Base-by-base conservation (phyloP, 2,888 invertebrate genomes). In the Luffia ferchaultella region DNA sequence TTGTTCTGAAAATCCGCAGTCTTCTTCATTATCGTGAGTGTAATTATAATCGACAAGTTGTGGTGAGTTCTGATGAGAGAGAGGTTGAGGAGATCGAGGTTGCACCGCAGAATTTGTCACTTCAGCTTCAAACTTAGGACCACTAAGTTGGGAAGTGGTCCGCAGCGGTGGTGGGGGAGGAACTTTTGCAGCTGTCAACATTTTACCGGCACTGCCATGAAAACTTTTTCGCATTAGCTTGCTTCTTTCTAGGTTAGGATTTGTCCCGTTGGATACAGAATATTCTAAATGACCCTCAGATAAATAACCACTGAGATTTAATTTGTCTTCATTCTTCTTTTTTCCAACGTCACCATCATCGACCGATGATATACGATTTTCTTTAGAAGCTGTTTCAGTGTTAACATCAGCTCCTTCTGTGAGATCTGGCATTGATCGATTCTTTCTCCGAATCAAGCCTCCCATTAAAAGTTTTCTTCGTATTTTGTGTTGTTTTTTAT, bases 401-500 rank as follows among this genome's bases (percentile, higher is more conserved):
- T 83, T 86, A 9, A 77, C 88, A 57, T 86, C 86, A 47, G 90
- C 91, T 1, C 91, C 91, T 68, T 95, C 95, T 0, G 95, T 91
- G 47, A 96, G 79, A 77, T 96, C 96, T 1, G 96, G 96, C 93
- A 96, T 93, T 50, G 95, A 95, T 57, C 95, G 86, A 66, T 96
- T 96, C 69, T 96, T 96, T 20, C 95, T 85, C 54, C 93, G 87
- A 49, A 96, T 95, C 49, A 96, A 76, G 1, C 95, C 95, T 15
- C 95, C 95, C 95, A 96, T 95, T 5, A 96, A 67, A 2, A 95
- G 71, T 70, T 95, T 95, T 62, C 95, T 85, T 20, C 95, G 84
- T 45, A 96, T 93, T 76, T 95, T 95, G 64, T 96, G 96, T 66
- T 95, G 95, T 59, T 96, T 96, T 65, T 95, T 95, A 48, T 90